These are phyloP conservation scores for Tachypleus tridentatus DNA, from an alignment of 1,140 invertebrate species.

Conservation along the genomic window DNA sequence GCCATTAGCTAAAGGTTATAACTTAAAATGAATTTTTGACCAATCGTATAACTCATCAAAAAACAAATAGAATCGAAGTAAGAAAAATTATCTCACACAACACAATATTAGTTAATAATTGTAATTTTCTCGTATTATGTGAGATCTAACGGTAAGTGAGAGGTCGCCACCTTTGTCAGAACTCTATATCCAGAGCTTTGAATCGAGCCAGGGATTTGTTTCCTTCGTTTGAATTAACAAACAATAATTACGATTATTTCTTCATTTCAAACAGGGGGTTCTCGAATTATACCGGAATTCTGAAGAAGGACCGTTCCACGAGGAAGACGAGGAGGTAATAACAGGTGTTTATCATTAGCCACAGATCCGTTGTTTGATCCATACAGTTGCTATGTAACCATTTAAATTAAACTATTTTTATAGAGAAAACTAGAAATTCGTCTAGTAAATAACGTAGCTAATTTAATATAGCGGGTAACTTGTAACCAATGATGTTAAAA, in stretches of 20 bases:
- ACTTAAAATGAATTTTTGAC: too few species aligned
- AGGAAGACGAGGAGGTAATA: constrained; percentile 50
- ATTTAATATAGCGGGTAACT: background rate
- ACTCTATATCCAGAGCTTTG: background rate
- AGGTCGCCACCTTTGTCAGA: too few species aligned
- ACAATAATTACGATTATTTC: background rate
- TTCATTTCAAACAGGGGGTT: constrained; percentile 37
- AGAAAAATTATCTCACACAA: too few species aligned
- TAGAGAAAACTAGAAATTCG: background rate
- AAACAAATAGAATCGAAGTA: too few species aligned
- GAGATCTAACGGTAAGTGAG: too few species aligned
- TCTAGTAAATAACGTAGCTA: background rate
- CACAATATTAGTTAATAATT: too few species aligned
- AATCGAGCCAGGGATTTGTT: constrained; percentile 1
- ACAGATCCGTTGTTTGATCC: background rate
- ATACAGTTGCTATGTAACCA: too few species aligned
- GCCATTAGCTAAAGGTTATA: too few species aligned
- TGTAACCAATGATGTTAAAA: background rate
- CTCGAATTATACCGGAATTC: constrained; percentile 35
- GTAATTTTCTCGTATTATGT: too few species aligned
- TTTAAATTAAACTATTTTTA: background rate
- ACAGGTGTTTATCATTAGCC: background rate
- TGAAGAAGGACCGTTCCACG: constrained; percentile 38
- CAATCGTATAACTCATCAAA: too few species aligned
- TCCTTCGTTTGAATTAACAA: background rate